phyloP scores from a whole-genome alignment of 2,113 vertebrate species.

The Athene cunicularia region DNA sequence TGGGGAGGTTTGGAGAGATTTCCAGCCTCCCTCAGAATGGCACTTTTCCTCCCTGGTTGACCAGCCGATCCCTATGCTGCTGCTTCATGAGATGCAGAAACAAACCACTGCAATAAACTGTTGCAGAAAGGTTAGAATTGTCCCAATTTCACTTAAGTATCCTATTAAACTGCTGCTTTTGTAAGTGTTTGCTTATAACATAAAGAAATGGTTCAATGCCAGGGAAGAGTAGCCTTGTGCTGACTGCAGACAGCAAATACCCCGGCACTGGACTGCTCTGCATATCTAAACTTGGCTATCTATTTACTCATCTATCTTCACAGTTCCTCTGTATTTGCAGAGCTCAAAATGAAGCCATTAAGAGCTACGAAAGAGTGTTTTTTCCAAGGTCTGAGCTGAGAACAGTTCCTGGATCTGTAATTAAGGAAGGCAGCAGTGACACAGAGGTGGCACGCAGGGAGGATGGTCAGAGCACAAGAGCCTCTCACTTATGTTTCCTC shows the following conservation, averaged over 20 bases:
- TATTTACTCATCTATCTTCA: not conserved
- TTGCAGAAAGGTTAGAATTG: not conserved
- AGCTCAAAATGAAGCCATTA: not conserved
- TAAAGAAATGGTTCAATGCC: not conserved
- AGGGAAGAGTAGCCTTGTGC: not conserved
- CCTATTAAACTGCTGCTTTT: not conserved
- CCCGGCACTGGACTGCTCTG: not conserved
- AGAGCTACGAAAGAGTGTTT: not conserved
- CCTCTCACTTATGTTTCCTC: not conserved
- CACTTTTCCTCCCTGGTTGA: not conserved
- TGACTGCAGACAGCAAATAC: not conserved
- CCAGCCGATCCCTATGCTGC: not conserved
- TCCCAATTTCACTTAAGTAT: not conserved
- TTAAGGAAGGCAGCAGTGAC: not conserved
- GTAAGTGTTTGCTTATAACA: not conserved
- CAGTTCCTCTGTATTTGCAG: not conserved
- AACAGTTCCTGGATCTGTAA: not conserved
- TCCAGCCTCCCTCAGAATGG: not conserved
- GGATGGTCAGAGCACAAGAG: no score
- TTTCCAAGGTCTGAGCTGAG: not conserved
- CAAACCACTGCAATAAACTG: no score
- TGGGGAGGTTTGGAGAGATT: not conserved
- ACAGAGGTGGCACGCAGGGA: not conserved
- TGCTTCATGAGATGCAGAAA: not conserved
- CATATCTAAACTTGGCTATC: not conserved